Conservation (phyloP, 2,888 invertebrate species). For the Cephus nigrinus region DNA sequence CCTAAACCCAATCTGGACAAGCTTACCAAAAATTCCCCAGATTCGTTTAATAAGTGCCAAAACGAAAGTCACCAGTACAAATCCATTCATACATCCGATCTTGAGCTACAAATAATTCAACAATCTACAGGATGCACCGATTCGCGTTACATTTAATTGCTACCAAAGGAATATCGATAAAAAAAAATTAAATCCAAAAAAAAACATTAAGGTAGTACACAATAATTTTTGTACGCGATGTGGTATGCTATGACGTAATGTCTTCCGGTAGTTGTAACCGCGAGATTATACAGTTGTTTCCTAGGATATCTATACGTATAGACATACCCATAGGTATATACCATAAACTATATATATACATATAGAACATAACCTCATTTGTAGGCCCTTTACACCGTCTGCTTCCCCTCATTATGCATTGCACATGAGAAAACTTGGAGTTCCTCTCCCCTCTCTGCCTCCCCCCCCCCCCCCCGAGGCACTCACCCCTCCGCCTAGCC, state of each 20-base stretch:
- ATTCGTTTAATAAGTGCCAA: neutral
- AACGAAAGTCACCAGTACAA: neutral
- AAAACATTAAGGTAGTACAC: neutral
- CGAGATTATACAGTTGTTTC: conserved; percentile 18
- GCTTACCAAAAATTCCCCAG: neutral
- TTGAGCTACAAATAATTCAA: too few relatives aligned
- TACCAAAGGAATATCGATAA: neutral
- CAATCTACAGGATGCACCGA: too few relatives aligned
- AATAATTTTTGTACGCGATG: neutral
- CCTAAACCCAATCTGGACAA: neutral
- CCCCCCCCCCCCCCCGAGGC: conserved; percentile 43
- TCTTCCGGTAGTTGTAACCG: neutral
- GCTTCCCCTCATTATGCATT: conserved; percentile 64
- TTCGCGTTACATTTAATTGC: neutral
- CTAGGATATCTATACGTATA: conserved; percentile 13
- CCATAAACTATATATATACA: neutral
- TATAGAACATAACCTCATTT: conserved; percentile 49
- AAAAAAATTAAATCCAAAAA: neutral
- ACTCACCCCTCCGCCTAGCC: conserved; percentile 23
- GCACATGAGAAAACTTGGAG: conserved; percentile 66
- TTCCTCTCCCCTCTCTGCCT: conserved; percentile 46
- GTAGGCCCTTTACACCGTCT: conserved; percentile 62
- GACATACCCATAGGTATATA: conserved; percentile 7
- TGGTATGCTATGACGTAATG: neutral
- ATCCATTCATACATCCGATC: too few relatives aligned